These are phyloP conservation scores for Motacilla tschutschensis DNA, from an alignment of 2,113 vertebrate genomes.

Conservation along the genomic window DNA sequence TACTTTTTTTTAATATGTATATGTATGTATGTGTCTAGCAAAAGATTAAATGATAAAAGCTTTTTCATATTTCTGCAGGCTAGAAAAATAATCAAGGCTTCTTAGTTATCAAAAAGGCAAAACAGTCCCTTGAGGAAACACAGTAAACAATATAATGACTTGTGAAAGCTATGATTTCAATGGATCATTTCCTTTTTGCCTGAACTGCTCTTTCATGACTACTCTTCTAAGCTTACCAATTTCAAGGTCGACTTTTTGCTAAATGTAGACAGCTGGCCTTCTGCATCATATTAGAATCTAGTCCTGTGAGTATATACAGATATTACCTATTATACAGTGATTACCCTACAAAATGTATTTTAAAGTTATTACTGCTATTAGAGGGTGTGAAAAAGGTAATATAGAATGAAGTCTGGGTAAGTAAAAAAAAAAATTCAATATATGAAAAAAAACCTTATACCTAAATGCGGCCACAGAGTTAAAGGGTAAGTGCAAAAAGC, in stretches of 20 bases:
- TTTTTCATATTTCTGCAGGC: not conserved
- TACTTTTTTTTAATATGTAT: not conserved
- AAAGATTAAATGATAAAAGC: not conserved
- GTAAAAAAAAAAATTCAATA: not conserved
- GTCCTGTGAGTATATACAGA: not conserved
- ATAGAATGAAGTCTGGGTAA: not conserved
- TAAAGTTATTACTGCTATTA: not conserved
- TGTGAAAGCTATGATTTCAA: conserved; percentile 15
- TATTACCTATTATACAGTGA: not conserved
- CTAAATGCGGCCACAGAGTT: not conserved
- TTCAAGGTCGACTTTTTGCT: conserved; percentile 3
- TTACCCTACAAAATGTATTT: not conserved
- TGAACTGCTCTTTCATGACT: not conserved
- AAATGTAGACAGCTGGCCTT: not conserved
- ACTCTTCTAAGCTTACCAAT: not conserved
- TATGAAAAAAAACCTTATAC: not conserved
- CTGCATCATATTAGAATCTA: not conserved
- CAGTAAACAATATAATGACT: conserved; percentile 14
- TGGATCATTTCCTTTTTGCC: not conserved
- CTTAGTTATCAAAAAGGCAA: not conserved
- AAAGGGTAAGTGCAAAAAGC: not conserved
- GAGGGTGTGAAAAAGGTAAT: not conserved
- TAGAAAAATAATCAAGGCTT: not conserved
- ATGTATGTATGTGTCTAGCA: not conserved
- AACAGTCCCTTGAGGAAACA: conserved; percentile 13